Conservation (phyloP, 1,140 invertebrate genomes). For the Oscheius sp. region DNA sequence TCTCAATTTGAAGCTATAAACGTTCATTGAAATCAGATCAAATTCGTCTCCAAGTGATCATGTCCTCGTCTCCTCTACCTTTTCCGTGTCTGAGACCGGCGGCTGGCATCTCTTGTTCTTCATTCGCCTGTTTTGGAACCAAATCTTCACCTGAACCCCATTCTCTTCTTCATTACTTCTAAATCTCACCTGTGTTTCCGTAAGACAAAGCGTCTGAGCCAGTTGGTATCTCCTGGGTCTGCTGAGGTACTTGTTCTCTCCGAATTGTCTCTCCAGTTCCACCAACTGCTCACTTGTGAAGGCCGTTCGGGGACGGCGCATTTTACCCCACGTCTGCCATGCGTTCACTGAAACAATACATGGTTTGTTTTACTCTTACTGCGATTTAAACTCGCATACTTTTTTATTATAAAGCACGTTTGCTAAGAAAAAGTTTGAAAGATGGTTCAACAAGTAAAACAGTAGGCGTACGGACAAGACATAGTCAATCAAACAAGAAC, state of each 20-base stretch:
- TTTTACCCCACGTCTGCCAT: constrained; percentile 73
- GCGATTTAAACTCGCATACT: neutral
- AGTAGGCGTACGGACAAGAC: neutral
- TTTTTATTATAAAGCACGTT: neutral
- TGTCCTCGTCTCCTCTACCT: neutral
- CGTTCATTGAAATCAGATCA: neutral
- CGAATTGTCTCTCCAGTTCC: constrained; percentile 95
- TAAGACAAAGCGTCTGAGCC: constrained; percentile 91
- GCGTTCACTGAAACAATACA: constrained; percentile 48
- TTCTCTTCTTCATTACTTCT: constrained; percentile 12
- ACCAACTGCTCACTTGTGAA: constrained; percentile 96
- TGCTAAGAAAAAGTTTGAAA: neutral
- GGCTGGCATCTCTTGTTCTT: constrained; percentile 76
- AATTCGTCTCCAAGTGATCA: neutral
- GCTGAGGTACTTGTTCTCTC: constrained; percentile 97
- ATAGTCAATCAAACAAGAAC: neutral
- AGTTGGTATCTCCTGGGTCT: constrained; percentile 97
- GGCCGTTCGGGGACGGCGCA: constrained; percentile 87
- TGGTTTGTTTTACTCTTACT: neutral
- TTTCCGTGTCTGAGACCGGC: neutral
- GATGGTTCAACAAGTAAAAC: neutral
- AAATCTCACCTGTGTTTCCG: constrained; percentile 79
- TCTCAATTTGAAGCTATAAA: too few species aligned
- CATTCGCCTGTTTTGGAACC: constrained; percentile 89
- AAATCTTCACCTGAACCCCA: constrained; percentile 57